Evolutionary conservation across 2,113 vertebrate species (phyloP), one percentile per base, ranked within the genome.

Genomic region (Calyptomena viridis): DNA sequence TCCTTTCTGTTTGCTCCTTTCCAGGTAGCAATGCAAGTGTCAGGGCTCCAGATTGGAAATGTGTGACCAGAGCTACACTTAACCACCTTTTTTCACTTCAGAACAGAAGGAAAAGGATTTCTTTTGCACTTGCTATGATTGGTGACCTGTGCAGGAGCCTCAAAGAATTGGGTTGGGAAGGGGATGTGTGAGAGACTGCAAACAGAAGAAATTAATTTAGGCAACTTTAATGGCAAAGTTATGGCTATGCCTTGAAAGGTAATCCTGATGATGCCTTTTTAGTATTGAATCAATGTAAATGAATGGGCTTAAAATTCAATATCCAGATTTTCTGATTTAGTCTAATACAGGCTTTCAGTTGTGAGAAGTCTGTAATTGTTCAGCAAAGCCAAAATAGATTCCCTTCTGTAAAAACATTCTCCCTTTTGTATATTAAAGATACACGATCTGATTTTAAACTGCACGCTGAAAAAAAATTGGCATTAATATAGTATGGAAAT

Each of bases 151-250:
- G 42, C 68, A 49, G 21, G n/a, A 64, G 24, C 22, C 42, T 73
- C 39, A 46, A 27, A 33, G 56, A 42, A n/a, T n/a, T 2, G 6
- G 9, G 6, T 11, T 1, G 2, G 6, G 6, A 30, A 25, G 40
- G 19, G 14, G 60, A 20, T 19, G 27, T 13, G 44, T 28, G 46
- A 60, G 28, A 40, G 35, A 39, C 5, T 24, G 31, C 6, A 42
- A 47, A 53, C 2, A 3, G n/a, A n/a, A 86, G 53, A 77, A 79
- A 83, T 30, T 9, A 31, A 46, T 62, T 67, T 42, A 40, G 22
- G 31, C 52, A 84, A 19, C 17, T 55, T 66, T 28, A 71, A 23
- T 68, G 19, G 39, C 60, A 78, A 85, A 44, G 9, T 24, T 35
- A 63, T 39, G 31, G 50, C 35, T 75, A 15, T 79, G 50, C 50